phyloP scores from a whole-genome alignment of 1,140 invertebrate species.

The Pseudomyrmex gracilis region DNA sequence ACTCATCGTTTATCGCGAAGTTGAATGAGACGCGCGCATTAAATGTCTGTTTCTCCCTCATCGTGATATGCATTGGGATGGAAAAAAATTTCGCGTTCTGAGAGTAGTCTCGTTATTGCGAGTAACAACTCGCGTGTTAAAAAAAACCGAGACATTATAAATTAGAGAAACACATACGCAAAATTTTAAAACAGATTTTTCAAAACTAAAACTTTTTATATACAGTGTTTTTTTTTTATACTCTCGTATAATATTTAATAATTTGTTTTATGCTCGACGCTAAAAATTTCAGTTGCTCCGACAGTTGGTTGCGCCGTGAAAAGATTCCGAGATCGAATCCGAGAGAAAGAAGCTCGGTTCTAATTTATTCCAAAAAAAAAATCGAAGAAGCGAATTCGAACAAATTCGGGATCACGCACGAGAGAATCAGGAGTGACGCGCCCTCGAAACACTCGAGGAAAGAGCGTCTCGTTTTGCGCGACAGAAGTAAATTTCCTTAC shows the following conservation, averaged over 20 bases:
- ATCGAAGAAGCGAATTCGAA: conserved; percentile 25
- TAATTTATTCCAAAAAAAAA: conserved; percentile 14
- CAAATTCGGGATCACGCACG: not conserved
- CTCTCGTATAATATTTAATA: too few relatives aligned
- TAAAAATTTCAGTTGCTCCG: not conserved
- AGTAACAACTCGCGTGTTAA: not conserved
- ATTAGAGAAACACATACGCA: not conserved
- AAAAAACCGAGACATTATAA: not conserved
- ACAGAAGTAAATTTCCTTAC: conserved; percentile 36
- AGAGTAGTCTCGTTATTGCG: not conserved
- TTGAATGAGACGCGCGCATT: conserved; percentile 38
- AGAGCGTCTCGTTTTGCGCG: not conserved
- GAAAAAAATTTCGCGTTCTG: conserved; percentile 2
- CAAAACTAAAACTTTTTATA: not conserved
- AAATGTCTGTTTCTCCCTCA: conserved; percentile 39
- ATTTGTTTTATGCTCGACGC: too few relatives aligned
- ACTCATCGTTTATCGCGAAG: conserved; percentile 41
- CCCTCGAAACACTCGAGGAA: not conserved
- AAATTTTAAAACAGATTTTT: too few relatives aligned
- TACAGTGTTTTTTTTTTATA: not conserved
- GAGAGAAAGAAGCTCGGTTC: not conserved
- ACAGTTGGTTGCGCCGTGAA: not conserved
- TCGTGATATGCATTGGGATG: not conserved
- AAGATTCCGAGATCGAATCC: not conserved
- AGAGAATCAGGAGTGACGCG: conserved; percentile 21